Evolutionary conservation across 2,797 vertebrate species (phyloP).

Genomic region (Pampus argenteus): DNA sequence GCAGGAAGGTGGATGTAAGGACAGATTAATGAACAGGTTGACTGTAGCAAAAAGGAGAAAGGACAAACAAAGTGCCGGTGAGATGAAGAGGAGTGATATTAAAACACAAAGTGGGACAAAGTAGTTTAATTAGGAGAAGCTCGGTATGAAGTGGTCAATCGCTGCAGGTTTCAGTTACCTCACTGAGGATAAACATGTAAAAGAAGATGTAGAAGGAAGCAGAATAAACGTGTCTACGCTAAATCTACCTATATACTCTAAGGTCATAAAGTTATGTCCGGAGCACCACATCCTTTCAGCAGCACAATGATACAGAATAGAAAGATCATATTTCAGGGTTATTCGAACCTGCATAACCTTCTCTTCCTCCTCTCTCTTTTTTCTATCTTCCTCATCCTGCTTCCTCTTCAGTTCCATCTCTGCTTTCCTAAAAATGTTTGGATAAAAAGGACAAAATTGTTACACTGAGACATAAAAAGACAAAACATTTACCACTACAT

Average conservation of each 20-base stretch:
- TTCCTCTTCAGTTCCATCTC: conserved; percentile 98
- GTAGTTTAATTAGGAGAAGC: conserved; percentile 25
- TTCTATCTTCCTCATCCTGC: conserved; percentile 95
- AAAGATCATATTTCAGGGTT: neutral
- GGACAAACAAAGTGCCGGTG: conserved; percentile 10
- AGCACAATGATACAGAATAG: neutral
- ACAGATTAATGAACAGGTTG: conserved; percentile 36
- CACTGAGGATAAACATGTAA: neutral
- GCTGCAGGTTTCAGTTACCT: too few relatives aligned
- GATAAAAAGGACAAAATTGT: conserved; percentile 1
- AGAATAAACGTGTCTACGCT: too few relatives aligned
- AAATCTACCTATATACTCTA: too few relatives aligned
- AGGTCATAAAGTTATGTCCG: neutral
- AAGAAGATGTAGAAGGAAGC: conserved; percentile 13
- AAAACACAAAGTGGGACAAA: conserved; percentile 23
- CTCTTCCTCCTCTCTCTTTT: conserved; percentile 93
- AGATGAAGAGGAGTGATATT: conserved; percentile 14
- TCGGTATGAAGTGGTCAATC: conserved; percentile 52
- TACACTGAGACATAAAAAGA: too few relatives aligned
- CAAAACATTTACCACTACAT: neutral
- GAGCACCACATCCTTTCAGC: neutral
- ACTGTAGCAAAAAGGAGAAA: conserved; percentile 8
- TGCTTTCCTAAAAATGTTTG: conserved; percentile 87
- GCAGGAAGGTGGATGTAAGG: neutral
- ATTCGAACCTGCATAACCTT: conserved; percentile 89